A percentile compares a stretch with the other conserved stretches of the same genome.
Conservation (phyloP, 2,888 invertebrate species). For the Tetranychus piercei region DNA sequence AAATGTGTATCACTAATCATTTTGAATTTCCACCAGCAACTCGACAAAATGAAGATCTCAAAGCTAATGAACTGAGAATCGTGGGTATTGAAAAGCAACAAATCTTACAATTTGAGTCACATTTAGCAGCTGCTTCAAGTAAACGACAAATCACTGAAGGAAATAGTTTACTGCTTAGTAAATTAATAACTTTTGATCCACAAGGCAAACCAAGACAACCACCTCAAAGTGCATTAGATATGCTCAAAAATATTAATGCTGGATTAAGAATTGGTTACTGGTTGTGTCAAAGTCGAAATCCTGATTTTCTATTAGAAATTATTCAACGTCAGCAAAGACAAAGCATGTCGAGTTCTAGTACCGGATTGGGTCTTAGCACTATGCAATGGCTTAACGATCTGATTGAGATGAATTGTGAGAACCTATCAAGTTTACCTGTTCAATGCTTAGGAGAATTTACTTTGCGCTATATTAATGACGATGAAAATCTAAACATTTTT, state of each 20-base stretch:
- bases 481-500: constrained; percentile 32
- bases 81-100: constrained; percentile 52
- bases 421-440: constrained; percentile 74
- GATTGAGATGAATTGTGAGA: constrained; percentile 73
- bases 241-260: constrained; percentile 50
- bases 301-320: constrained; percentile 75
- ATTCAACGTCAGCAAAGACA: constrained; percentile 54
- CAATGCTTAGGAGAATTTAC: constrained; percentile 92
- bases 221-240: constrained; percentile 53
- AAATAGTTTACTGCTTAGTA: constrained; percentile 62
- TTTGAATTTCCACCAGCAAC: constrained; percentile 53
- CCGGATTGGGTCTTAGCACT: constrained; percentile 35
- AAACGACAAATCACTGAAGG: constrained; percentile 71
- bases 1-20: constrained; percentile 84
- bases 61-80: constrained; percentile 37
- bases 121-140: constrained; percentile 62
- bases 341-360: not conserved
- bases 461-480: constrained; percentile 34
- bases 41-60: constrained; percentile 39
- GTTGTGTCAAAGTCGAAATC: constrained; percentile 66
- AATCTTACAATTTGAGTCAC: constrained; percentile 70
- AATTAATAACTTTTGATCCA: constrained; percentile 68
- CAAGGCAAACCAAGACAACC: constrained; percentile 44
- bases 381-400: constrained; percentile 94
- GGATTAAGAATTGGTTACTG: constrained; percentile 62